These are phyloP conservation scores for Colius striatus DNA, from an alignment of 2,113 vertebrate genomes.

Conservation along the genomic window DNA sequence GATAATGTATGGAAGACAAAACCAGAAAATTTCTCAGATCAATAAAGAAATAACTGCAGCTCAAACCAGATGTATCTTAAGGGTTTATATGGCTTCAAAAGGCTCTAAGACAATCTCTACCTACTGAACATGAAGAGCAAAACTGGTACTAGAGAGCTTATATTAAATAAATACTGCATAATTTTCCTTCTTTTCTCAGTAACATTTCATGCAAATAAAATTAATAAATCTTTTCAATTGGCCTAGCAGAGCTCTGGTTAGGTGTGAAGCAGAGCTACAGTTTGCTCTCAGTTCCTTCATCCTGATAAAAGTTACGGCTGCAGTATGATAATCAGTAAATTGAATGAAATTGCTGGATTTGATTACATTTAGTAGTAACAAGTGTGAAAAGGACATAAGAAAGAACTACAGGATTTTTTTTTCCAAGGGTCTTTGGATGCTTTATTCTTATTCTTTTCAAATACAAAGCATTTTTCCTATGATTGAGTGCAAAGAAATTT, in stretches of 20 bases:
- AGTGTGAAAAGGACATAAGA: not conserved
- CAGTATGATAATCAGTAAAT: not conserved
- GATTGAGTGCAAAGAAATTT: not conserved
- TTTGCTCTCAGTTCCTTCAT: not conserved
- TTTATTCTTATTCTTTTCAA: not conserved
- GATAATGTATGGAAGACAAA: not conserved
- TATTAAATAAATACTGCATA: not conserved
- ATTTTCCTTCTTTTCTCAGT: not conserved
- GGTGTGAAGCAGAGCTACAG: not conserved
- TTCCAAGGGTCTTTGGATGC: not conserved
- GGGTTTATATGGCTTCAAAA: not conserved
- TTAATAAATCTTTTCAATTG: not conserved
- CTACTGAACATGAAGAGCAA: not conserved
- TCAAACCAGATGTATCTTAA: not conserved
- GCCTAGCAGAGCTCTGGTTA: not conserved
- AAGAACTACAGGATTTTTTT: not conserved
- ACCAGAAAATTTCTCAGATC: not conserved
- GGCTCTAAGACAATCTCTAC: not conserved
- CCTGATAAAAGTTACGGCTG: not conserved
- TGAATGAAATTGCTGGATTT: not conserved
- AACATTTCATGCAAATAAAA: not conserved
- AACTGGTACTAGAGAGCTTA: not conserved
- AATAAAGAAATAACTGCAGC: not conserved
- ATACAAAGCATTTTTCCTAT: not conserved
- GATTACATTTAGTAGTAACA: not conserved